Base-by-base conservation (phyloP, 2,797 vertebrate genomes). In the Scomberomorus guttatus region DNA sequence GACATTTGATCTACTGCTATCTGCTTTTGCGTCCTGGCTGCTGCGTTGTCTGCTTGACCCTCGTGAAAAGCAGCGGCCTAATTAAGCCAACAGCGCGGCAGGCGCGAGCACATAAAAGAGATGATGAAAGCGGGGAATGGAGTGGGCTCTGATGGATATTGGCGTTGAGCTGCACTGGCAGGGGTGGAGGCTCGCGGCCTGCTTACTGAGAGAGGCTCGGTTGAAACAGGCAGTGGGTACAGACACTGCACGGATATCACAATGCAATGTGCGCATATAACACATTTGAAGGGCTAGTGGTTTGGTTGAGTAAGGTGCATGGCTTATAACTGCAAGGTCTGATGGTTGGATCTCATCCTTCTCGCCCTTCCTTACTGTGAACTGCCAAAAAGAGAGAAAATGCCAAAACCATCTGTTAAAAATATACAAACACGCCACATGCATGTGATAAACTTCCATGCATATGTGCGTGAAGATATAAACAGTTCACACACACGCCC, bases 21-120 rank as follows among this genome's bases (percentile, higher is more conserved):
- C 86, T 89, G 81, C 87, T 81, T 83, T 34, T 72, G 88, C 78
- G 39, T 87, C 79, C 80, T 10, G 79, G 78, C 77, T 62, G 73
- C 84, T 80, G 89, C 77, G 89, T 84, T 90, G 92, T 91, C 90
- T 87, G 89, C 86, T 85, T 90, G 91, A 89, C 88, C 85, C 87
- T 81, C 7, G 86, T 86, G 86, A 87, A 89, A 90, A 90, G 88
- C 83, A 75, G 83, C 75, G 82, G 87, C 90, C 92, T 95, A 94
- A 95, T 95, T 94, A 95, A 93, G 81, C 89, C 90, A 92, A 91
- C 90, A 87, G 93, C 82, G 85, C 80, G 86, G 90, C 92, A 79
- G 90, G 87, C 78, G 78, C 83, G 73, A 88, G 87, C 93, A 95
- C 92, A 95, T 95, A 91, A 95, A 95, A 95, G 94, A 88, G 92